Base-by-base conservation (phyloP, 2,797 vertebrate species). In the Argyrosomus regius region DNA sequence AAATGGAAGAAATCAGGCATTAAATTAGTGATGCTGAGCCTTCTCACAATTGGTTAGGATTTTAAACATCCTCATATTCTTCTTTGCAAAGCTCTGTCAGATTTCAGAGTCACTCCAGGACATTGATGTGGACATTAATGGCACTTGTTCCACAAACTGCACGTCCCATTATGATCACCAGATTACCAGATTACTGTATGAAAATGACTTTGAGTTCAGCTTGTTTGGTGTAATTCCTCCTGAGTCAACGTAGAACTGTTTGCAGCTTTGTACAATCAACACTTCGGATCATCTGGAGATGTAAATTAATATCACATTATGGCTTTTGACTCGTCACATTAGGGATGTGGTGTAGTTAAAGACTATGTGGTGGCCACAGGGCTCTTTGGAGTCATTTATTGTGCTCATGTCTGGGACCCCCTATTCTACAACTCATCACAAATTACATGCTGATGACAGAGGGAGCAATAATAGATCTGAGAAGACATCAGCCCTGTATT, bases 381-480 rank as follows among this genome's bases (percentile, higher is more conserved):
- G 35, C 63, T 62, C 39, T 48, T 2, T 67, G 65, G 50, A 58
- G 75, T 24, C 69, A 50, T 87, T 83, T 71, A 58, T 16, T 46
- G 71, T 67, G 46, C 67, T 56, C 54, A 48, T 73, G 56, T 56
- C 68, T 22, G 24, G 45, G 50, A 46, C 22, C 61, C 62, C 46
- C 46, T 43, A 45, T 56, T 59, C 75, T 67, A 58, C 66, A 76
- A 62, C 72, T 80, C 70, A 50, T 84, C 75, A 75, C 59, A 82
- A 50, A 82, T 64, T 50, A 56, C 58, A 75, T 60, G 31, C 59
- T 82, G n/a, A 73, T 83, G 82, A 53, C 43, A 74, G 53, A 69
- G 45, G 26, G 10, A 76, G 54, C 39, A 35, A 72, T 58, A 68
- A 72, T n/a, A 67, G 68, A 71, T 85, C 72, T 54, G 58, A 81